Evolutionary conservation across 2,888 invertebrate genomes (phyloP), one percentile per base, ranked within the genome.

Genomic region (Mechanitis mazaeus): DNA sequence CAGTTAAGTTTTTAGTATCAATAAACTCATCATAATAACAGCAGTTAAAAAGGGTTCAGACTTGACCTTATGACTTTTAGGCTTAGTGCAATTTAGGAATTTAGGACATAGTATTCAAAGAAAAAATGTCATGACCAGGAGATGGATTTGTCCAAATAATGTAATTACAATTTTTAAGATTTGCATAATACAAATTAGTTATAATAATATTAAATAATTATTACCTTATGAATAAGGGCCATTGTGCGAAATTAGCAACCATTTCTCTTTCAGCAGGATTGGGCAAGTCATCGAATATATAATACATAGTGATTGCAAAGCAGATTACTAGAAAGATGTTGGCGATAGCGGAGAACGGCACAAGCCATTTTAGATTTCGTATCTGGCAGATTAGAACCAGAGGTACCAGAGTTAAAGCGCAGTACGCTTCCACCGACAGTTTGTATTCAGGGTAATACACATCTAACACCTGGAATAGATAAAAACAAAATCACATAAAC

Each of bases 281-380:
- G 0, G 92, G 86, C 62, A 89, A 84, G 56, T 85, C 85, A 46
- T 87, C 87, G 75, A 97, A 94, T 74, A 97, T 91, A 77, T 95
- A 97, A 80, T 95, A 95, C 69, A 97, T 90, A 0, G 96, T 96
- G 67, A 98, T 94, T 33, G 87, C 91, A 69, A 98, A 93, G 0
- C 96, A 95, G 0, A 92, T 78, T 0, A 95, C 87, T 75, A 97
- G 94, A 59, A 95, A 92, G 0, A 94, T 69, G 77, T 98, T 98
- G 55, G 98, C 98, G 31, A 96, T 77, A 55, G 95, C 92, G 0
- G 98, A 98, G 79, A 98, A 96, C 0, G 97, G 97, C 12, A 98
- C 96, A 68, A 98, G 84, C 72, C 93, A 94, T 78, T 94, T 95
- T 3, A 98, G 88, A 73, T 95, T 93, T 47, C 96, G 85, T 61